Percentiles rank a stretch among this genome's conserved stretches.
Evolutionary conservation across 2,888 invertebrate species (phyloP).

Genomic region (Tenthredo amoena): DNA sequence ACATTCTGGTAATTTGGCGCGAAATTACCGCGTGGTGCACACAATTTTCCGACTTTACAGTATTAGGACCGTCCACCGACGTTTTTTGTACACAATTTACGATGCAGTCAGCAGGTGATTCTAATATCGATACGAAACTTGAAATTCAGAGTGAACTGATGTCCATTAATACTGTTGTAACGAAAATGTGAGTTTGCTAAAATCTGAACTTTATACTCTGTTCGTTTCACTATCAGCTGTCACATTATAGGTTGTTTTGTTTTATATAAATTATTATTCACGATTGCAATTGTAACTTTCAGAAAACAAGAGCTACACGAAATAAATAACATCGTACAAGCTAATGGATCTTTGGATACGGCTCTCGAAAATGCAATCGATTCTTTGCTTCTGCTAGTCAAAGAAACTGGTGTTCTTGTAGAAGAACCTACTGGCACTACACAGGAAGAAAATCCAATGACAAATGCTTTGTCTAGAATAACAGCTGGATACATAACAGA

Average conservation of each 20-base stretch:
- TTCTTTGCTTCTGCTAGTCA: slow-evolving; percentile 54
- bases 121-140: slow-evolving; percentile 46
- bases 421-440: slow-evolving; percentile 34
- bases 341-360: slow-evolving; percentile 60
- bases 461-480: slow-evolving; percentile 22
- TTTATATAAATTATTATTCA: not conserved
- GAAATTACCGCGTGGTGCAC: not conserved
- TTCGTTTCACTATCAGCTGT: not conserved
- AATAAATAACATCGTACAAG: slow-evolving; percentile 62
- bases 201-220: not conserved
- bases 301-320: slow-evolving; percentile 64
- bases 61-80: slow-evolving; percentile 2
- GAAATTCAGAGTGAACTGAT: slow-evolving; percentile 61
- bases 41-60: not conserved
- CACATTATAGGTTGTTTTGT: not conserved
- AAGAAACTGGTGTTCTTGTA: slow-evolving; percentile 56
- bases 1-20: not conserved
- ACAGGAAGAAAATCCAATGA: slow-evolving; percentile 40
- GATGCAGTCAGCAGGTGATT: slow-evolving; percentile 30
- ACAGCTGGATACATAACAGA: slow-evolving; percentile 55
- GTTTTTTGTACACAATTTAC: not conserved
- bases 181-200: slow-evolving; percentile 60
- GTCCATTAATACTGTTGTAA: slow-evolving; percentile 59
- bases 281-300: slow-evolving; percentile 37
- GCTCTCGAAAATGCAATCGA: slow-evolving; percentile 60